These are phyloP conservation scores for Drosophila tristis DNA, from an alignment of 1,140 invertebrate genomes.

Conservation along the genomic window DNA sequence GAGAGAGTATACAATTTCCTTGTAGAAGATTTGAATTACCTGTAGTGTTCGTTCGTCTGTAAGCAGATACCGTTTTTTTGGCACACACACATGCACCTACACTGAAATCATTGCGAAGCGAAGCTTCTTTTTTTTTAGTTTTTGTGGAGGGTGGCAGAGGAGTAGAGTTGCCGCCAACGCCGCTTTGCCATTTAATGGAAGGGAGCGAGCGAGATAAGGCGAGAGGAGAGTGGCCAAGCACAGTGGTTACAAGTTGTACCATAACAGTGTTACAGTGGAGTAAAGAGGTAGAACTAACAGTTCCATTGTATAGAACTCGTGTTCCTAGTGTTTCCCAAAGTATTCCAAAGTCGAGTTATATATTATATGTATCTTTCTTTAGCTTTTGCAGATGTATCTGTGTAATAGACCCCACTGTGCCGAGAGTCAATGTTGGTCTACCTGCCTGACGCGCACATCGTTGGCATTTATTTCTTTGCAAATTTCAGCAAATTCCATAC, in stretches of 20 bases:
- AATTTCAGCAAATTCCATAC: slow-evolving; percentile 74
- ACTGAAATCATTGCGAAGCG: slow-evolving; percentile 44
- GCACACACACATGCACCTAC: slow-evolving; percentile 11
- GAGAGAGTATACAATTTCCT: slow-evolving; percentile 65
- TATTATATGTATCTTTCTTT: not conserved
- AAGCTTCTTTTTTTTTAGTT: slow-evolving; percentile 32
- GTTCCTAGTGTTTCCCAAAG: no score
- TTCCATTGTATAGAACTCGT: no score
- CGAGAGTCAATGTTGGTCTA: slow-evolving; percentile 23
- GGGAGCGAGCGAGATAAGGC: slow-evolving; percentile 1
- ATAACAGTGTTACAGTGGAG: no score
- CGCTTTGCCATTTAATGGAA: slow-evolving; percentile 25
- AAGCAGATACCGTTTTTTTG: slow-evolving; percentile 75
- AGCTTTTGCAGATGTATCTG: not conserved
- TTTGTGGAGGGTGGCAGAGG: slow-evolving; percentile 18
- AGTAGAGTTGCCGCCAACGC: slow-evolving; percentile 39
- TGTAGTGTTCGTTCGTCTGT: slow-evolving; percentile 64
- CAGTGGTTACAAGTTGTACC: not conserved
- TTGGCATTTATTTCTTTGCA: slow-evolving; percentile 51
- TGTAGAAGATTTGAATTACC: slow-evolving; percentile 75
- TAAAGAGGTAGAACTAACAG: no score
- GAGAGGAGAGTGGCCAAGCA: not conserved
- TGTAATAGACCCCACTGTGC: slow-evolving; percentile 20
- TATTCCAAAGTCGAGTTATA: no score
- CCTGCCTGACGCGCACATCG: slow-evolving; percentile 24